A percentile compares a stretch with the other conserved stretches of the same genome.
Conservation (phyloP, 2,797 vertebrate species). For the Syngnathus rostellatus region DNA sequence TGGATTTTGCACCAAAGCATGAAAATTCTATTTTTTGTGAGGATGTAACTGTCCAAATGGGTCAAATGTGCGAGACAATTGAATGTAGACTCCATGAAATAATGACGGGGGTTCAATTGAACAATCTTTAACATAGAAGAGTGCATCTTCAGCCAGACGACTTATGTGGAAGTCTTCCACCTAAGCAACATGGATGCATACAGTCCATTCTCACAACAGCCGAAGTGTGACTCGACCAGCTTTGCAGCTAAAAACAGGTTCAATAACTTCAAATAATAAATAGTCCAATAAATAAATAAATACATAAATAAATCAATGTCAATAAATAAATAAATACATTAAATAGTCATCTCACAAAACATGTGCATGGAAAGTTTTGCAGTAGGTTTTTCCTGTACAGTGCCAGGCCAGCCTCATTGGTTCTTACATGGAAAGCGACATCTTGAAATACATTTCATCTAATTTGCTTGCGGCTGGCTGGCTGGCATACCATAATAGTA, state of each 20-base stretch:
- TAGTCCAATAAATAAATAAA: slow-evolving; percentile 3
- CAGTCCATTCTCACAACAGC: not conserved
- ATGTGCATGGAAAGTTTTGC: slow-evolving; percentile 11
- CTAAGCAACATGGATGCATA: not conserved
- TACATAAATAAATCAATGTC: not conserved
- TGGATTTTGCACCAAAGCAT: too few relatives aligned
- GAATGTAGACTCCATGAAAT: too few relatives aligned
- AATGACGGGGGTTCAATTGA: too few relatives aligned
- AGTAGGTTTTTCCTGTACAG: not conserved
- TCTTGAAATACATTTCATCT: slow-evolving; percentile 11
- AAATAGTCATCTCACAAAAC: not conserved
- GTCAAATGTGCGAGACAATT: too few relatives aligned
- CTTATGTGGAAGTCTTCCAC: not conserved
- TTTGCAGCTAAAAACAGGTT: not conserved
- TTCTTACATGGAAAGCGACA: not conserved
- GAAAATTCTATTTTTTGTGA: too few relatives aligned
- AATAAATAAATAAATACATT: slow-evolving; percentile 5
- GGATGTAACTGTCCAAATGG: too few relatives aligned
- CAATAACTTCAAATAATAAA: slow-evolving; percentile 1
- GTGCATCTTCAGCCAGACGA: too few relatives aligned
- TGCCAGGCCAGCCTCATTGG: not conserved
- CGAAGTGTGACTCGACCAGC: not conserved
- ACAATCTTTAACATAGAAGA: too few relatives aligned
- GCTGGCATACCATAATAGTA: not conserved
- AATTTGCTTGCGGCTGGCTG: not conserved